These are phyloP conservation scores for Pachyuromys duprasi DNA, from an alignment of 2,797 vertebrate species.

Conservation along the genomic window DNA sequence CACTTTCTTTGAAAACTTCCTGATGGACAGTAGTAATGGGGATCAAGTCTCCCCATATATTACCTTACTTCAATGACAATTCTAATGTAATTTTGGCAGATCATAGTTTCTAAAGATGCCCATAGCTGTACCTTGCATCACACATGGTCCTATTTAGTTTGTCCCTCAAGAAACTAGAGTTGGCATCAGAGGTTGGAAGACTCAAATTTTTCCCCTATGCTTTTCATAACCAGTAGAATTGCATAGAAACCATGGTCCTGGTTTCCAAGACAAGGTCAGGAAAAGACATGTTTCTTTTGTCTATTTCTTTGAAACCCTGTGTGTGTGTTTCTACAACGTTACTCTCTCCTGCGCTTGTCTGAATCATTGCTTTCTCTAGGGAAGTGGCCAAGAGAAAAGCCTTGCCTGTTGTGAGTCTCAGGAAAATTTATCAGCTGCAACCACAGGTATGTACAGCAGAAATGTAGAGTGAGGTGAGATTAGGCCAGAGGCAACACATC, in stretches of 20 bases:
- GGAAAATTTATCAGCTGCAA: not conserved
- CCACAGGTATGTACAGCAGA: not conserved
- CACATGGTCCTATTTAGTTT: not conserved
- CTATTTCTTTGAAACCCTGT: not conserved
- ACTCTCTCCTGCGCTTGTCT: not conserved
- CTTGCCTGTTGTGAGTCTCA: not conserved
- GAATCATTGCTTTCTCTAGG: not conserved
- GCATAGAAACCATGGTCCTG: not conserved
- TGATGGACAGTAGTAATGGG: not conserved
- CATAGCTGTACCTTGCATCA: not conserved
- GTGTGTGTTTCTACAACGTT: not conserved
- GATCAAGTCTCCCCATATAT: not conserved
- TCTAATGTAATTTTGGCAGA: not conserved
- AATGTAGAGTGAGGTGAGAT: not conserved
- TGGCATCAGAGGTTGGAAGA: not conserved
- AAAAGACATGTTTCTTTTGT: not conserved
- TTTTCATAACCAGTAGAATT: not conserved
- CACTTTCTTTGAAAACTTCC: constrained; percentile 45
- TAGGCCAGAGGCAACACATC: not conserved
- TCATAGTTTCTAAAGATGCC: not conserved
- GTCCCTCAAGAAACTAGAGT: not conserved
- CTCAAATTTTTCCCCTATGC: not conserved
- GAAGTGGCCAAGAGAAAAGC: not conserved
- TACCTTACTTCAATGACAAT: not conserved
- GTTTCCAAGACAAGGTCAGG: not conserved